Evolutionary conservation across 2,113 vertebrate species (phyloP), one percentile per base, ranked within the genome.

Genomic region (Monarcha castaneiventris): DNA sequence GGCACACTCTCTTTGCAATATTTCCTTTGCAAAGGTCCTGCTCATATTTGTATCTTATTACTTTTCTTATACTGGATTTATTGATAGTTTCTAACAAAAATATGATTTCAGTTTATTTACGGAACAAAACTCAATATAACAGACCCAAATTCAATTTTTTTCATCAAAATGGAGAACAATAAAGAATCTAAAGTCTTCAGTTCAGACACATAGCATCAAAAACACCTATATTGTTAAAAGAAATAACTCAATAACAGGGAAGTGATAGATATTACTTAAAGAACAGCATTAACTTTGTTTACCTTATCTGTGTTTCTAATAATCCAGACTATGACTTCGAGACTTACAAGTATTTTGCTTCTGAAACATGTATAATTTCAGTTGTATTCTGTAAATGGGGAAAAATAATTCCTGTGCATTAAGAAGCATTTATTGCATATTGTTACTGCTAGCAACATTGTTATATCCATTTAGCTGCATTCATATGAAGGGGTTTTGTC

Each of bases 41-140:
- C 97, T 98, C 98, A 98, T 98, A 98, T 98, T 98, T 98, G 97
- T 98, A 98, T 99, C 98, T 98, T 99, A 98, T 99, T 99, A 98
- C 98, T 99, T 99, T 99, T 98, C 98, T 98, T 98, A 98, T 98
- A 98, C 98, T 98, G 99, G 99, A 99, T 99, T 98, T 99, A 99
- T 99, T 99, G 99, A 99, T 99, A 99, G 99, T 98, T 99, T 98
- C 98, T 99, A 98, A 98, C 98, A 99, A 99, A 99, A 99, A 99
- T 99, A 98, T 96, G 95, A 99, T 99, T 99, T 98, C 98, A 98
- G 98, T 99, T 98, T 99, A 99, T 99, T 99, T 99, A 98, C 98
- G 98, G 98, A 98, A 98, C 98, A 97, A 98, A 99, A 99, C 98
- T 98, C 99, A 99, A 99, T 99, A 99, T 98, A 97, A 89, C 97